Evolutionary conservation across 2,113 vertebrate genomes (phyloP).

Genomic region (Loxodonta africana): DNA sequence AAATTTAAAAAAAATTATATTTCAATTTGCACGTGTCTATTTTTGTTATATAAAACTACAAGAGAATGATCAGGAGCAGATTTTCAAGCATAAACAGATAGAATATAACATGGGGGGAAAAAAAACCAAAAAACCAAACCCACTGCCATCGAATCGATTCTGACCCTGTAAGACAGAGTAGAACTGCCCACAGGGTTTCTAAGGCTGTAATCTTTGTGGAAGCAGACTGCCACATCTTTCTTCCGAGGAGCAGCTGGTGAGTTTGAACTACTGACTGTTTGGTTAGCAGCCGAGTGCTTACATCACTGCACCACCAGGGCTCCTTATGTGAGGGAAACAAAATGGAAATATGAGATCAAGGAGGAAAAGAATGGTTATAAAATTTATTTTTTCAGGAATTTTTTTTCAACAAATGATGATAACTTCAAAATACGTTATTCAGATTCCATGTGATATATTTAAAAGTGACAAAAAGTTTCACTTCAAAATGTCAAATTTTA

Average conservation of each 20-base stretch:
- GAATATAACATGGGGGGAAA: no score
- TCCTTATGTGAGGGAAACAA: neutral
- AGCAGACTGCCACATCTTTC: no score
- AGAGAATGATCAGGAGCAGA: neutral
- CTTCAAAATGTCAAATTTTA: constrained; percentile 68
- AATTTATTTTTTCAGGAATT: neutral
- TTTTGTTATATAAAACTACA: neutral
- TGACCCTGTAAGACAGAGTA: no score
- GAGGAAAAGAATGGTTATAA: neutral
- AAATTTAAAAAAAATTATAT: neutral
- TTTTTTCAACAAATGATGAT: neutral
- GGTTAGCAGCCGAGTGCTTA: no score
- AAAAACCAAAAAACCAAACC: no score
- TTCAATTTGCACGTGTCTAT: neutral
- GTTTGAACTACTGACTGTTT: no score
- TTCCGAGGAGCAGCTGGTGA: no score
- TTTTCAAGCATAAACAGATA: neutral
- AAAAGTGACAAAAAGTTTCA: constrained; percentile 54
- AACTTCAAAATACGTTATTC: neutral
- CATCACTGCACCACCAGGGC: no score
- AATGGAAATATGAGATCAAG: neutral
- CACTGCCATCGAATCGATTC: no score
- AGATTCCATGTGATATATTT: neutral
- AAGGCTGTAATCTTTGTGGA: no score
- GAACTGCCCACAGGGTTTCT: no score